Base-by-base conservation (phyloP, 2,888 invertebrate species). In the Auanema freiburgensis region DNA sequence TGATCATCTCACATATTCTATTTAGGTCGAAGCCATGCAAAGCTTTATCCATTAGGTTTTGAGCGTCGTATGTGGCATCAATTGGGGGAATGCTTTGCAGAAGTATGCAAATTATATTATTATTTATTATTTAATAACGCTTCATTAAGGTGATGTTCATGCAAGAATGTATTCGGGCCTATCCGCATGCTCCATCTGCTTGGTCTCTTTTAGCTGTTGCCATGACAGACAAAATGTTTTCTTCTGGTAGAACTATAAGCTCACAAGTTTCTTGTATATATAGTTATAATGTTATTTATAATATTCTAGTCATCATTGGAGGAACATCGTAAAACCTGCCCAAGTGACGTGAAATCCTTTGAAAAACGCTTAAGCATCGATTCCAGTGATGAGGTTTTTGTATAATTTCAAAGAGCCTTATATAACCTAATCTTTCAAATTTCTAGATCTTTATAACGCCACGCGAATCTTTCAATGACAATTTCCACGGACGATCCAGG, bases 141-240 rank as follows among this genome's bases (percentile, higher is more conserved):
- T 43, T 43, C 43, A 11, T 12, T 46, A 14, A 73, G 73, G 74
- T 77, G 23, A 76, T 78, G 77, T 78, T 77, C 67, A 73, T 67
- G 52, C 79, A 80, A 59, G 79, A 79, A 33, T 77, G 77, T 52
- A 75, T 79, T 12, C 66, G 79, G 4, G 79, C 78, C 10, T 79
- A 77, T 63, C 79, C 79, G 8, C 79, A 77, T 51, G 79, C 79
- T 1, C 73, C 79, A 10, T 66, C 68, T 2, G 79, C 79, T 12
- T 79, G 79, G 79, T 75, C 75, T 14, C 62, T 76, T 10, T 41
- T 79, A 11, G 64, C 69, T 42, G 78, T 79, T 18, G 66, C 76
- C 4, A 68, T 74, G 65, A 77, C 78, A 4, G 79, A 79, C 44
- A 59, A 62, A 44, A 69, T 74, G 60, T 74, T 62, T 49, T 61